Conservation (phyloP, 2,113 vertebrate genomes). For the Colossoma macropomum region DNA sequence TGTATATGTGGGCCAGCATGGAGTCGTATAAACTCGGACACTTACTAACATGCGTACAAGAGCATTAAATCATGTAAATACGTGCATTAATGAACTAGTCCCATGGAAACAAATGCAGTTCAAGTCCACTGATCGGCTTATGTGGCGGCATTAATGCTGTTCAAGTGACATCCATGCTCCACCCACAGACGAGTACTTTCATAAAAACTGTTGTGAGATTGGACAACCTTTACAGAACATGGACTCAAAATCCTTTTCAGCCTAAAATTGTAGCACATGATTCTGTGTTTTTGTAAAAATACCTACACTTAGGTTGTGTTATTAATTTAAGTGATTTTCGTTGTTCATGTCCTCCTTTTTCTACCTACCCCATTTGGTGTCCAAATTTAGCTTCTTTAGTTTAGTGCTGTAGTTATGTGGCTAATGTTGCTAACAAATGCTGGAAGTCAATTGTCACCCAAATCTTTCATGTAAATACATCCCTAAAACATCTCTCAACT, state of each 20-base stretch:
- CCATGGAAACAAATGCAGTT: not conserved
- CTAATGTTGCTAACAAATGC: no score
- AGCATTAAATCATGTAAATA: constrained; percentile 7
- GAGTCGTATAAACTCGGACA: constrained; percentile 39
- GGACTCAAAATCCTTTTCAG: not conserved
- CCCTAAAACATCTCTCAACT: no score
- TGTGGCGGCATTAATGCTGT: not conserved
- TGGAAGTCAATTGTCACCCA: no score
- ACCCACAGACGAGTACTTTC: not conserved
- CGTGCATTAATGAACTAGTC: not conserved
- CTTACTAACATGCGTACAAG: constrained; percentile 18
- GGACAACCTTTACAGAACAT: not conserved
- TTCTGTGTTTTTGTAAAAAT: no score
- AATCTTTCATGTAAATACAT: no score
- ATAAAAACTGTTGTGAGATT: not conserved
- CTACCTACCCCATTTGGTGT: no score
- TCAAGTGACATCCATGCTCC: not conserved
- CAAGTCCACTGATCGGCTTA: not conserved
- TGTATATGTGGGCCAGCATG: constrained; percentile 34
- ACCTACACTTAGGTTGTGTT: no score
- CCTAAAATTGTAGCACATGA: no score
- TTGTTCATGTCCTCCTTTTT: no score
- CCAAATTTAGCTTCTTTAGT: no score
- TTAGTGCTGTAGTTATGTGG: no score
- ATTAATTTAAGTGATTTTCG: no score